These are phyloP conservation scores for Hylaea fasciaria DNA, from an alignment of 2,888 invertebrate species.

Conservation along the genomic window DNA sequence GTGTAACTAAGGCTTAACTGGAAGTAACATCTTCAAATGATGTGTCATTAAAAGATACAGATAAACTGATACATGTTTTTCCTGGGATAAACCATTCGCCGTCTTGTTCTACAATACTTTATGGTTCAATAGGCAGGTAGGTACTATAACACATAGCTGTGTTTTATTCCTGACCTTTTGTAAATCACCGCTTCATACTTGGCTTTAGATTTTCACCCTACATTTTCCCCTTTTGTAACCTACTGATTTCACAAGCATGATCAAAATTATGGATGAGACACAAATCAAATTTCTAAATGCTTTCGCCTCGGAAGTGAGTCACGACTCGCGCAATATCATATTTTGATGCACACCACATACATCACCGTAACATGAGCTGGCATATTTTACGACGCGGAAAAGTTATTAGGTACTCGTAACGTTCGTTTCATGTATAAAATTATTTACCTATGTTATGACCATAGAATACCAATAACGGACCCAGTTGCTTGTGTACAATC, in stretches of 20 bases:
- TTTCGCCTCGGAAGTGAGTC: constrained; percentile 23
- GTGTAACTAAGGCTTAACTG: constrained; percentile 5
- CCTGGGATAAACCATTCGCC: too few relatives aligned
- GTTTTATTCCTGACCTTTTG: too few relatives aligned
- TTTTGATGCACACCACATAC: constrained; percentile 33
- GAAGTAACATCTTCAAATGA: constrained; percentile 1
- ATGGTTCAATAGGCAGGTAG: too few relatives aligned
- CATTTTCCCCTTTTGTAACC: too few relatives aligned
- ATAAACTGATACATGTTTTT: too few relatives aligned
- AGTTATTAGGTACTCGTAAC: constrained; percentile 22
- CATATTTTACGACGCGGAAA: constrained; percentile 41
- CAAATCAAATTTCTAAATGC: constrained; percentile 28
- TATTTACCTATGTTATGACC: constrained; percentile 16
- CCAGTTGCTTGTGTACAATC: too few relatives aligned
- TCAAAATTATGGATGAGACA: constrained; percentile 7
- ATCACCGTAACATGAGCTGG: constrained; percentile 40
- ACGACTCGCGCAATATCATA: constrained; percentile 28
- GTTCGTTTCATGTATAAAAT: constrained; percentile 22
- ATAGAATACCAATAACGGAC: constrained; percentile 4
- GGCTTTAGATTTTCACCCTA: too few relatives aligned
- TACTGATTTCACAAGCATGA: neutral
- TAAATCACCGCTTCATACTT: too few relatives aligned
- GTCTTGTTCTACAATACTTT: too few relatives aligned
- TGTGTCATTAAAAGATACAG: too few relatives aligned
- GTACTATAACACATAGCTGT: too few relatives aligned